Conservation (phyloP, 2,888 invertebrate species). For the Agrochola litura region DNA sequence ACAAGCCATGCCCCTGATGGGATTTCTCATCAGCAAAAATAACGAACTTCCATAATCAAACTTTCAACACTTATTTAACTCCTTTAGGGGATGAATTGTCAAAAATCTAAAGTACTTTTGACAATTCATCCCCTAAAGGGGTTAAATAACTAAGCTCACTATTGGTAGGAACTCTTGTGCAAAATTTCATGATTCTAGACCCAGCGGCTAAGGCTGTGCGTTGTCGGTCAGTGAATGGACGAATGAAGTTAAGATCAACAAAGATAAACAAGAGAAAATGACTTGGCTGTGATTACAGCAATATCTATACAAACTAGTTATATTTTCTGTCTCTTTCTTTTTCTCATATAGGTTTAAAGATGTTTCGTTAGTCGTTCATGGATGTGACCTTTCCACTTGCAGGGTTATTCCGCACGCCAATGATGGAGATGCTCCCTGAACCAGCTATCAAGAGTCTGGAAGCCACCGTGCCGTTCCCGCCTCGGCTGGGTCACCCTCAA, state of each 20-base stretch:
- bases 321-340: background rate
- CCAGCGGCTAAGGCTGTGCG: background rate
- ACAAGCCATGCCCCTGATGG: background rate
- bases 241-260: background rate
- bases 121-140: too few species aligned
- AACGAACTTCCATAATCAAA: background rate
- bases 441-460: constrained; percentile 87
- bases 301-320: background rate
- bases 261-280: background rate
- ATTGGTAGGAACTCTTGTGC: background rate
- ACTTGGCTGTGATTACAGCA: background rate
- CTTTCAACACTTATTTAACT: background rate
- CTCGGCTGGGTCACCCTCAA: constrained; percentile 88
- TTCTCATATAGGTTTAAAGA: background rate
- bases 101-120: too few species aligned
- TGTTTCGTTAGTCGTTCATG: background rate
- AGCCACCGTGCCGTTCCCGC: constrained; percentile 89
- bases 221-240: background rate
- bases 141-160: too few species aligned
- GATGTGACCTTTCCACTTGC: constrained; percentile 48
- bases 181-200: background rate
- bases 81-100: background rate
- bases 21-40: background rate
- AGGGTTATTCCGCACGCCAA: constrained; percentile 91
- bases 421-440: constrained; percentile 87